Evolutionary conservation across 2,888 invertebrate species (phyloP).

Genomic region (Drosophila testacea): DNA sequence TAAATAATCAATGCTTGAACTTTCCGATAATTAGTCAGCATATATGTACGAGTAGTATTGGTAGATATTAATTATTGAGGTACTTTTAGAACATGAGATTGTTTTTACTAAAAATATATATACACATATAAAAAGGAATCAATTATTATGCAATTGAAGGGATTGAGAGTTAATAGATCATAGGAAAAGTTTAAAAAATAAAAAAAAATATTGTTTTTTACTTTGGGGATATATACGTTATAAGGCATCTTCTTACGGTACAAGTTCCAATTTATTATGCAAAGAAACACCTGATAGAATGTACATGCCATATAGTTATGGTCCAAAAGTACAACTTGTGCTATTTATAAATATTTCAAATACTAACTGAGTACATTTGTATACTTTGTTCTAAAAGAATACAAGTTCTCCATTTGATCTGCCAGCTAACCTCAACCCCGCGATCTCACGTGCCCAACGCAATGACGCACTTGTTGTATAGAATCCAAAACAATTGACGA

Average conservation of each 20-base stretch:
- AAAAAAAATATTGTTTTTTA: too few species aligned
- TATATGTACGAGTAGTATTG: neutral
- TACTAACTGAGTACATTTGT: slow-evolving; percentile 23
- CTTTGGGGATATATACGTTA: neutral
- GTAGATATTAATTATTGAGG: neutral
- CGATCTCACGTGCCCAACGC: slow-evolving; percentile 35
- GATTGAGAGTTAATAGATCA: too few species aligned
- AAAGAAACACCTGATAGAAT: slow-evolving; percentile 17
- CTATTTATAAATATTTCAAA: slow-evolving; percentile 39
- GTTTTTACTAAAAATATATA: neutral
- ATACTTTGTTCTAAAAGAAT: slow-evolving; percentile 9
- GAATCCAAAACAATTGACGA: slow-evolving; percentile 49
- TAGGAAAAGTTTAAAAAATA: too few species aligned
- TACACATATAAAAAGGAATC: neutral
- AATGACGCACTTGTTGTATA: slow-evolving; percentile 44
- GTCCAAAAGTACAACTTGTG: slow-evolving; percentile 25
- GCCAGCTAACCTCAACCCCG: slow-evolving; percentile 24
- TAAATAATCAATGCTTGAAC: slow-evolving; percentile 7
- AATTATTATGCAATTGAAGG: neutral
- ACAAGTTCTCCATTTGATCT: slow-evolving; percentile 30
- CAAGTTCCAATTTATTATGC: slow-evolving; percentile 1
- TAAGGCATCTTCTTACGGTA: neutral
- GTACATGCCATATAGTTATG: slow-evolving; percentile 4
- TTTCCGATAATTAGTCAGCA: slow-evolving; percentile 5
- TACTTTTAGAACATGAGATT: neutral